Conservation (phyloP, 2,113 vertebrate genomes). For the Notarius lentiginosus region DNA sequence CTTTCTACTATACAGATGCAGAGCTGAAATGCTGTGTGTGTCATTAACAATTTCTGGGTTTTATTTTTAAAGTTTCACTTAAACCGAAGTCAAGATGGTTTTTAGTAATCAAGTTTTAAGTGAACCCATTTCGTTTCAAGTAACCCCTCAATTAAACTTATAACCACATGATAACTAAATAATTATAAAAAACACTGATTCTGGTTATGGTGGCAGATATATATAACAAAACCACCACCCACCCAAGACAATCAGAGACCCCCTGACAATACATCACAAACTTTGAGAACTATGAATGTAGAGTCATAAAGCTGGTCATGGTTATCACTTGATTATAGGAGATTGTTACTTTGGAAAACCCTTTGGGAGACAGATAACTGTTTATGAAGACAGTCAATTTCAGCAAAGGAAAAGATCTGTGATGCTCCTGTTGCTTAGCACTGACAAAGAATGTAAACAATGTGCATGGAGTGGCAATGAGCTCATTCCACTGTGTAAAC, state of each 20-base stretch:
- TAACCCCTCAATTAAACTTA: background rate
- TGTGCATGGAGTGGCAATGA: slow-evolving; percentile 37
- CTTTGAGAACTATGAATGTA: background rate
- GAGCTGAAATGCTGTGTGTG: background rate
- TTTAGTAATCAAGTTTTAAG: background rate
- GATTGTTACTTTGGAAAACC: background rate
- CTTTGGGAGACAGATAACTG: background rate
- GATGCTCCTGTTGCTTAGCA: slow-evolving; percentile 42
- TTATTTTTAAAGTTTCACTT: background rate
- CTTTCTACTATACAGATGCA: background rate
- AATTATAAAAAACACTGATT: no score
- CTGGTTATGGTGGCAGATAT: background rate
- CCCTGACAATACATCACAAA: background rate
- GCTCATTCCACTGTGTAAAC: slow-evolving; percentile 41
- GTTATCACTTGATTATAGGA: background rate
- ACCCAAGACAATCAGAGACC: background rate
- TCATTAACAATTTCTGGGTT: background rate
- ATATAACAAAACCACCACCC: no score
- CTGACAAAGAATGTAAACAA: slow-evolving; percentile 51
- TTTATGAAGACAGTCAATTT: slow-evolving; percentile 14
- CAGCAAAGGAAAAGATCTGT: slow-evolving; percentile 18
- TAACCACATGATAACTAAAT: background rate
- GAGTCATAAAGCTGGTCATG: background rate
- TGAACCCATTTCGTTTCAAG: background rate
- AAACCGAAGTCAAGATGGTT: background rate